Evolutionary conservation across 2,888 invertebrate species (phyloP).

Genomic region (Leucoptera coffeella): DNA sequence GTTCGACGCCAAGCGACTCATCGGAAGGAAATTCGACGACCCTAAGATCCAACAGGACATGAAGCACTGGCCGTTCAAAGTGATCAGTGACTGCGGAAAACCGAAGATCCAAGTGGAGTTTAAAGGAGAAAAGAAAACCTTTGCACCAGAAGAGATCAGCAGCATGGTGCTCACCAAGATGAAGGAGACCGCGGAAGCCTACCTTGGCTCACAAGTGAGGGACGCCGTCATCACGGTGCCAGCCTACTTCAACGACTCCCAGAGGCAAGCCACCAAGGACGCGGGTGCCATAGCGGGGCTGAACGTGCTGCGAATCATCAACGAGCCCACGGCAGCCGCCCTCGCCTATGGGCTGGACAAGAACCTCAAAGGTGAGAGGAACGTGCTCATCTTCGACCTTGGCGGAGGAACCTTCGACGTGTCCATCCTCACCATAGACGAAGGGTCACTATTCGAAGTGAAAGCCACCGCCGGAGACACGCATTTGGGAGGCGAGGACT

Average conservation of each 20-base stretch:
- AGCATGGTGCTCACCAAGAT: no score
- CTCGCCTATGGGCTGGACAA: constrained; percentile 67
- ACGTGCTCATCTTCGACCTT: no score
- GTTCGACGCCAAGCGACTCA: no score
- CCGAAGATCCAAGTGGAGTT: constrained; percentile 64
- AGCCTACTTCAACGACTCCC: no score
- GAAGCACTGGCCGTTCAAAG: constrained; percentile 79
- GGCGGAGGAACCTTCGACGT: constrained; percentile 77
- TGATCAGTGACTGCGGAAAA: constrained; percentile 58
- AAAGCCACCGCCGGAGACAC: constrained; percentile 81
- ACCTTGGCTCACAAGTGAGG: constrained; percentile 58
- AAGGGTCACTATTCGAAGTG: no score
- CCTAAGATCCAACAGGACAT: constrained; percentile 70
- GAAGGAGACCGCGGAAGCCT: constrained; percentile 62
- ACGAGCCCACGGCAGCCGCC: constrained; percentile 72
- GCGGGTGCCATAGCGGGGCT: no score
- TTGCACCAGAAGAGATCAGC: constrained; percentile 66
- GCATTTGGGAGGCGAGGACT: no score
- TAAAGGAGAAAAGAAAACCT: constrained; percentile 58
- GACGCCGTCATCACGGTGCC: constrained; percentile 78
- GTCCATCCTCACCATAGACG: constrained; percentile 75
- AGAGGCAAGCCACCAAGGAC: no score
- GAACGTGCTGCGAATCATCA: no score
- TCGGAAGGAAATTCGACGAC: constrained; percentile 72
- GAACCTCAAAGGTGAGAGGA: constrained; percentile 60